Base-by-base conservation (phyloP, 2,888 invertebrate species). In the Hypolimnas misippus region DNA sequence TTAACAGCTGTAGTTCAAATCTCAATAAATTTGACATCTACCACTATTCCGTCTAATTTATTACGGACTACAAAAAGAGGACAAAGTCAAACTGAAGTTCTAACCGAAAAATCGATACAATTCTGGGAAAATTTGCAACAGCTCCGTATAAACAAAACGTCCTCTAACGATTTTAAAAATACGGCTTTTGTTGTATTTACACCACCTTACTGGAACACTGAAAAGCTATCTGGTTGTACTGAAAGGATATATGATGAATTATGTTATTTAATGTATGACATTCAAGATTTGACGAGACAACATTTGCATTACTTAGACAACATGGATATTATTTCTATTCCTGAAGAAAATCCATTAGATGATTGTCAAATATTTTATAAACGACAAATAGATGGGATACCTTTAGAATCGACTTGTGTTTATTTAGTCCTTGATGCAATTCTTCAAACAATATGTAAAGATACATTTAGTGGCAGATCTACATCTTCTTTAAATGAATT, bases 161-260 rank as follows among this genome's bases (percentile, higher is more conserved):
- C 78, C 21, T 73, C 86, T 21, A 77, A 87, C 66, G 68, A 74
- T 62, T 89, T 82, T 60, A 89, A 85, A 71, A 71, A 84, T 66
- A 89, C 89, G n/a, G 89, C 89, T 21, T 90, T 92, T 72, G 72
- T 92, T 46, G 71, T 89, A 25, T 92, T 87, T 75, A 71, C 81
- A 16, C 92, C 92, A 8, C 89, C 91, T 0, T 91, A 90, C 68
- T 84, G 81, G 78, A 71, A 78, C 54, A 51, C 72, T 0, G 82
- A 86, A 19, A 72, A 66, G 12, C 74, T 89, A 56, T 81, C 86
- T 21, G 86, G 84, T 2, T 75, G 72, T 63, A 73, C 84, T 40
- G 85, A 86, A 69, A 85, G 85, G 70, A 84, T 93, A 62, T 93
- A 93, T 72, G 91, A 93, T 63, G 89, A 90, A 67, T 65, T 93